Base-by-base conservation (phyloP, 2,797 vertebrate genomes). In the Oreochromis grahami region DNA sequence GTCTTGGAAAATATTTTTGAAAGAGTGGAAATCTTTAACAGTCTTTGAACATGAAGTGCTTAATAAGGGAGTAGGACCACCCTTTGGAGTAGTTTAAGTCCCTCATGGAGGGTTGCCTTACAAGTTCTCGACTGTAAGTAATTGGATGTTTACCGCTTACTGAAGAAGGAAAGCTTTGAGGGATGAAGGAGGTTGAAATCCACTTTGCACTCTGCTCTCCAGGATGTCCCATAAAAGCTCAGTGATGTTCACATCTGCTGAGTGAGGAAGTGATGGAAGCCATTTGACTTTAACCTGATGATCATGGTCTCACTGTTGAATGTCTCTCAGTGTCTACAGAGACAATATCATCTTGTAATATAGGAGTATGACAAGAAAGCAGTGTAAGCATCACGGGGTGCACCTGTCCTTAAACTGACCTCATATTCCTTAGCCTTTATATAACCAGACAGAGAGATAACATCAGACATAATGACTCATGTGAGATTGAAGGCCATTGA, bases 141-240 rank as follows among this genome's bases (percentile, higher is more conserved):
- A 93, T 93, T 92, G 92, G 92, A 91, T 95, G 91, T 94, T 94
- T 94, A 93, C 90, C 86, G 92, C 89, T 89, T 86, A 89, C 78
- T 88, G 92, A 94, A 93, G 91, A 90, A 85, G 87, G 72, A 92
- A 90, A 87, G 91, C 94, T 94, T 91, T 91, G 91, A 93, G 92
- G 86, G 88, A 93, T 93, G 92, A 93, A 93, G 91, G 91, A 87
- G 70, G 87, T 92, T 83, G 83, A 90, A 93, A 94, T 93, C 90
- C 90, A 94, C 90, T 88, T 77, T 78, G 19, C 88, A 81, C 82
- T 89, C 80, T 76, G 78, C 90, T 82, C 92, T 91, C 86, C 89
- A 88, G 86, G 92, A 94, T 26, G 56, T 93, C 89, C 87, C 88
- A 92, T 94, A 89, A 94, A 94, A 87, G 83, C 91, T 79, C 63